Conservation (phyloP, 2,888 invertebrate genomes). For the Allolobophora icterica region DNA sequence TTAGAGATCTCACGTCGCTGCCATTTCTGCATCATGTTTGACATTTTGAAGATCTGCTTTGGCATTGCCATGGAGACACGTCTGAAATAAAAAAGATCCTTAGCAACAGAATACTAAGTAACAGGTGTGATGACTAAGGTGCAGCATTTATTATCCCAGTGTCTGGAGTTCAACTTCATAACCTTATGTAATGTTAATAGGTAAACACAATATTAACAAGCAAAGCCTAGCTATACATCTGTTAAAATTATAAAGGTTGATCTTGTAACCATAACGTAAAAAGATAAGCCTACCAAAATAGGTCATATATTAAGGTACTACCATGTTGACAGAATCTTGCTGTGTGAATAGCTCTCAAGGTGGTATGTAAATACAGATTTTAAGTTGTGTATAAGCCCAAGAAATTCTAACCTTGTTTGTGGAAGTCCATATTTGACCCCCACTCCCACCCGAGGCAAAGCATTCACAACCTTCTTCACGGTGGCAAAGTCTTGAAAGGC, state of each 20-base stretch:
- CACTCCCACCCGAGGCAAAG: conserved; percentile 93
- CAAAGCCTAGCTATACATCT: not conserved
- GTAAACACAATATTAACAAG: not conserved
- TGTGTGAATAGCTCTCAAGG: not conserved
- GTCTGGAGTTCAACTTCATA: not conserved
- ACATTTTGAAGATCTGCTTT: conserved; percentile 95
- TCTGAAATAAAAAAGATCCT: conserved; percentile 65
- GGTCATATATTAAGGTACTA: not conserved
- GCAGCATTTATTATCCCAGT: not conserved
- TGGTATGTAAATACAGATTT: too few relatives aligned
- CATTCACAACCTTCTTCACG: conserved; percentile 97
- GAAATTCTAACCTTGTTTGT: conserved; percentile 79
- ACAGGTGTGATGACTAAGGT: not conserved
- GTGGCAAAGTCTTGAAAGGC: conserved; percentile 95
- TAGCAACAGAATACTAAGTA: not conserved
- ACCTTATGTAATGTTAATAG: not conserved
- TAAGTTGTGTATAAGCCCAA: not conserved
- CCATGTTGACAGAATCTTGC: not conserved
- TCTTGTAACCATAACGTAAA: not conserved
- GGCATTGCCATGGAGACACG: conserved; percentile 98
- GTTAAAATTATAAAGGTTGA: not conserved
- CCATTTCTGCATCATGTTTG: conserved; percentile 99
- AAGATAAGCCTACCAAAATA: not conserved
- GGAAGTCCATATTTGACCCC: conserved; percentile 99
- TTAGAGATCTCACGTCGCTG: conserved; percentile 98